Evolutionary conservation across 2,888 invertebrate genomes (phyloP).

Genomic region (Luffia ferchaultella): DNA sequence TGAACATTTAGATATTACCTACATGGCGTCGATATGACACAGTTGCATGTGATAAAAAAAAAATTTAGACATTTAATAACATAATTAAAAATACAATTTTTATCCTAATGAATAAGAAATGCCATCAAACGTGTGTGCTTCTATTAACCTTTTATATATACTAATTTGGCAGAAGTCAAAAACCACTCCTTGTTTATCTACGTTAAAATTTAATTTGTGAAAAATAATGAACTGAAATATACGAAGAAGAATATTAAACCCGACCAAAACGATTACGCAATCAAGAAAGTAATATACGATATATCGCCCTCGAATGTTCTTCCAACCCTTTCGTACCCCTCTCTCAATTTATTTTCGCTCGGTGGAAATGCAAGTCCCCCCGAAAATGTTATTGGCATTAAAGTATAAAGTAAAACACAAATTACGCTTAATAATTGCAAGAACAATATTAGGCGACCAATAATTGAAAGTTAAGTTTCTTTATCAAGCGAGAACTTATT

Average conservation of each 20-base stretch:
- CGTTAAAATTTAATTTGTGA: no score
- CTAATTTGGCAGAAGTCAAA: no score
- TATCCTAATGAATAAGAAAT: no score
- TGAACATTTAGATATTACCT: no score
- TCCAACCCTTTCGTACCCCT: neutral
- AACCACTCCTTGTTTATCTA: no score
- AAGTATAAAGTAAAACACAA: neutral
- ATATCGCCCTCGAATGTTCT: neutral
- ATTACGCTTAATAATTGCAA: neutral
- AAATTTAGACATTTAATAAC: no score
- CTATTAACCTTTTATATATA: no score
- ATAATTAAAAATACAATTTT: no score
- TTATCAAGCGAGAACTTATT: no score
- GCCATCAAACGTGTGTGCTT: no score
- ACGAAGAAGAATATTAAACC: neutral
- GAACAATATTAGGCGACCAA: neutral
- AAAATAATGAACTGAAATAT: neutral
- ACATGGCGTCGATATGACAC: no score
- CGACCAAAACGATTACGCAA: neutral
- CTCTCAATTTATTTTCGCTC: neutral
- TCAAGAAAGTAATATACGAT: neutral
- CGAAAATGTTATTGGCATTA: neutral
- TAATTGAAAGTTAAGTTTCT: neutral
- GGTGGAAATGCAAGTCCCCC: neutral
- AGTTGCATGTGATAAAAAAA: no score